Evolutionary conservation across 1,140 invertebrate genomes (phyloP).

Genomic region (Diplogasteroides magnus): DNA sequence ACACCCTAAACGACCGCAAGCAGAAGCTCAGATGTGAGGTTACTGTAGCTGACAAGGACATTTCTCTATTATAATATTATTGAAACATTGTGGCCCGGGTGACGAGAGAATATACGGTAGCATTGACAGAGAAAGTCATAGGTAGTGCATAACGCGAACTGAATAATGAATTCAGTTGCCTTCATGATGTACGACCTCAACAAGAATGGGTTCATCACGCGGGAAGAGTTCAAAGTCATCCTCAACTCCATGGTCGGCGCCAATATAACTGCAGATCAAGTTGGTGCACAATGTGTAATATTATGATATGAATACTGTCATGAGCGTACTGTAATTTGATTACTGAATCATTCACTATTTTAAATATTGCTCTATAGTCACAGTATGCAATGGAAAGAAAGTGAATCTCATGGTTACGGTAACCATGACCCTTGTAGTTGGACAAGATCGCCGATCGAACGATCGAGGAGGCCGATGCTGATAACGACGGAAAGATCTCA

Average conservation of each 20-base stretch:
- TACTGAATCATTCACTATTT: not conserved
- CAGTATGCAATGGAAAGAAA: too few relatives aligned
- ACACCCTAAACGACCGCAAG: constrained; percentile 81
- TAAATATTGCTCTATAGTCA: too few relatives aligned
- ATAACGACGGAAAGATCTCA: constrained; percentile 59
- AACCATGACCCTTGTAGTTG: constrained; percentile 47
- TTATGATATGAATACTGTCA: not conserved
- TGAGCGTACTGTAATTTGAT: not conserved
- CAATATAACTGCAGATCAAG: constrained; percentile 73
- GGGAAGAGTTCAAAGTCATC: constrained; percentile 81
- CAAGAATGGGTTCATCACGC: constrained; percentile 90
- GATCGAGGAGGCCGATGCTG: constrained; percentile 59
- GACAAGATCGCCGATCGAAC: constrained; percentile 61
- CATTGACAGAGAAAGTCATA: not conserved
- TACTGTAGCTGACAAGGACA: not conserved
- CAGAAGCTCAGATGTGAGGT: constrained; percentile 86
- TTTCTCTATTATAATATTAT: not conserved
- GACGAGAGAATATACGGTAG: too few relatives aligned
- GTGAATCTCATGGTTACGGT: not conserved
- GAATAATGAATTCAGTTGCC: constrained; percentile 72
- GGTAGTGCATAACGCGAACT: not conserved
- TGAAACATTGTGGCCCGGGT: not conserved
- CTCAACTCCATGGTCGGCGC: constrained; percentile 95
- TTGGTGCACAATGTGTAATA: constrained; percentile 2
- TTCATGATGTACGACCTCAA: constrained; percentile 99